Evolutionary conservation across 1,140 invertebrate genomes (phyloP), one percentile per base, ranked within the genome.

Genomic region (Leptinotarsa undecemlineata): DNA sequence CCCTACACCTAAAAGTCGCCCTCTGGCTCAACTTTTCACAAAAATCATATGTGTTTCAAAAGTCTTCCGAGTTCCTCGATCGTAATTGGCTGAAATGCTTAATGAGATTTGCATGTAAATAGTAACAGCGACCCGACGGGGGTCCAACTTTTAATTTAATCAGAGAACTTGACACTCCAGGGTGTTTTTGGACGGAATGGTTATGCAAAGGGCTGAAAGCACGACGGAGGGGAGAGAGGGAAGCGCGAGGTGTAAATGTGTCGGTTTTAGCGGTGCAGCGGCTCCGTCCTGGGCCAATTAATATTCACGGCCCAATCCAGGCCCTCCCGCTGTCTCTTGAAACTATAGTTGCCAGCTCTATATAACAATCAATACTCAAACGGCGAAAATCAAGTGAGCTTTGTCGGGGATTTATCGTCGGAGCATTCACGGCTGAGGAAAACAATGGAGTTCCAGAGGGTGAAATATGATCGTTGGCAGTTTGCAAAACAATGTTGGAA

Each of bases 51-150:
- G 51, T 57, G 51, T 17, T 57, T 57, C 51, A n/a, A 19, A 17
- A 57, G n/a, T 57, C 15, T 19, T 19, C 51, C 17, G 4, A 57
- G n/a, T 15, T 57, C n/a, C 51, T 3, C n/a, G 51, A 57, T 57
- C 4, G 15, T 26, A 67, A 67, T 67, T 67, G 64, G 64, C 64
- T 67, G 64, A 67, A 26, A 67, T 67, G 64, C 26, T 67, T 67
- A 85, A 85, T 84, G 84, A 85, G 83, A 84, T 85, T 85, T 84
- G 80, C 83, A 85, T 84, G 84, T 84, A 85, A 85, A 84, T 84
- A 81, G 79, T 81, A 73, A 79, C 70, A 74, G 72, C 71, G 71
- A 68, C 78, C 72, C 78, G 51, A 23, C 51, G 68, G 79, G 33
- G 82, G 76, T 57, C 48, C 78, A 85, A 85, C 82, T 85, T 85